Evolutionary conservation across 2,888 invertebrate species (phyloP), one percentile per base, ranked within the genome.

Genomic region (Pandemis heparana): DNA sequence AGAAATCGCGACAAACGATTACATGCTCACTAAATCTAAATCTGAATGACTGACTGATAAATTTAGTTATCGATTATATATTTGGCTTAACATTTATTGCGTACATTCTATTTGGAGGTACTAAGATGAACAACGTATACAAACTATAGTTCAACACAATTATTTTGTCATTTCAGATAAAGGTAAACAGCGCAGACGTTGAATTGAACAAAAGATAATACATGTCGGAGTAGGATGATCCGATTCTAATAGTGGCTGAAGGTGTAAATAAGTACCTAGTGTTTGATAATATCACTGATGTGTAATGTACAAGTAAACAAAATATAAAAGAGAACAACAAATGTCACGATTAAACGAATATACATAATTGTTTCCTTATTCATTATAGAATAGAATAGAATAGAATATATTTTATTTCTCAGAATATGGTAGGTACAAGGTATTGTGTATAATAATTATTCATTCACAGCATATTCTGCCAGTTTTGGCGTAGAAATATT

Each of bases 171-270:
- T 73, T 73, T 64, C 68, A 73, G 73, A 69, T 73, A 7, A 69
- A 64, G 48, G 10, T 41, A n/a, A 41, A n/a, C 56, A 68, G 38
- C 59, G 32, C 16, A 16, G 73, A 63, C 12, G 23, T 73, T 2
- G 73, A 73, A 60, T 69, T 73, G 59, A 68, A 73, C 18, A 73
- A 73, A 38, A 64, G 68, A 48, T 73, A 64, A 68, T 16, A 43
- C 5, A 43, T 16, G 5, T 0, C 7, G 6, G 14, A 23, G 8
- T 12, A 12, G 5, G 12, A 46, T 10, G 46, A 5, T 46, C 5
- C 10, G 12, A 12, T 53, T 9, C 14, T n/a, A 48, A 6, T n/a
- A 59, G 8, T 0, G 38, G 60, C 3, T 38, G 14, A 60, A 14
- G 60, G 60, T 38, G 14, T n/a, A 60, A 32, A 38, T 60, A 60